phyloP scores from a whole-genome alignment of 2,113 vertebrate genomes.

The Artemisiospiza belli region DNA sequence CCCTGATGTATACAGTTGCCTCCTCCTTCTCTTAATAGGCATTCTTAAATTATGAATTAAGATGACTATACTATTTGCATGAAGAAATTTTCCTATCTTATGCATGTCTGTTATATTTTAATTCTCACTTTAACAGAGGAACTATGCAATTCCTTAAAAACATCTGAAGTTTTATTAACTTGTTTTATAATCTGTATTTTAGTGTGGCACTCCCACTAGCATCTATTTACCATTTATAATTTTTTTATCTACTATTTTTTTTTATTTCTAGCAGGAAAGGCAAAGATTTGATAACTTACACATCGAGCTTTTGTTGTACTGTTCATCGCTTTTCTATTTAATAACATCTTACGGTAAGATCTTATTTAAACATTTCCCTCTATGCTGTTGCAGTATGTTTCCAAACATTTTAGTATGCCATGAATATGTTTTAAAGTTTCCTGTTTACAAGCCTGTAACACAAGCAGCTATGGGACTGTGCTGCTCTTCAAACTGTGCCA shows the following conservation, averaged over 20 bases:
- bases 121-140: background rate
- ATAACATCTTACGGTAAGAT: background rate
- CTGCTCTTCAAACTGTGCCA: conserved; percentile 2
- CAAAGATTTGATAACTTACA: background rate
- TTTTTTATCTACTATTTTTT: background rate
- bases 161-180: background rate
- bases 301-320: background rate
- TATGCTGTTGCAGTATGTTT: background rate
- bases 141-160: background rate
- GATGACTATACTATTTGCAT: background rate
- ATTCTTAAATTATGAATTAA: conserved; percentile 44
- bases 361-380: background rate
- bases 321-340: background rate
- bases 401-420: background rate
- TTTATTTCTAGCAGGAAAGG: background rate
- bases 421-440: background rate
- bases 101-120: background rate
- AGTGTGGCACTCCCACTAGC: background rate
- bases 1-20: background rate
- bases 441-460: background rate
- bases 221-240: background rate
- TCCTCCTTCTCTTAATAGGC: background rate
- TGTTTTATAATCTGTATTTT: background rate
- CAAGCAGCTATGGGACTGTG: background rate
- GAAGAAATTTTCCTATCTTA: background rate